Evolutionary conservation across 2,113 vertebrate genomes (phyloP).

Genomic region (Formicarius rufipectus): DNA sequence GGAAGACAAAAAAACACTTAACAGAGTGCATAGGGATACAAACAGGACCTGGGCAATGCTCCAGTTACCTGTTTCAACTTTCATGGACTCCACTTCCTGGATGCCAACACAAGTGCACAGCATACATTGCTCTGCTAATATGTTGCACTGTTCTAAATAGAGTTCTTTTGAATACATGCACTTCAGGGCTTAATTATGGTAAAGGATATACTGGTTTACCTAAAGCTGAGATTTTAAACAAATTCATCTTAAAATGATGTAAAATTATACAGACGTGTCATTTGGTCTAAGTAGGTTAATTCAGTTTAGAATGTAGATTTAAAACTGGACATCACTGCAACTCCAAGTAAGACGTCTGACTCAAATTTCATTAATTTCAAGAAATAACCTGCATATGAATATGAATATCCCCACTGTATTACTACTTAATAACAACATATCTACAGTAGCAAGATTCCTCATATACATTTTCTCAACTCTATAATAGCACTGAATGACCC

Average conservation of each 20-base stretch:
- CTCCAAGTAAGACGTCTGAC: neutral
- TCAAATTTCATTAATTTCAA: neutral
- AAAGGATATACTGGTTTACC: neutral
- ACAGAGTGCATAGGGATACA: rapidly evolving
- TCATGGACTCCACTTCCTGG: neutral
- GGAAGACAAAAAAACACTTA: too few relatives aligned
- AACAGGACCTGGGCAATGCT: neutral
- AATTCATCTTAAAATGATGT: neutral
- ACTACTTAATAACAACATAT: neutral
- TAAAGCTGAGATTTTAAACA: neutral
- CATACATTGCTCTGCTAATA: neutral
- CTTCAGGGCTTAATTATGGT: neutral
- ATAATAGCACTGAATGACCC: neutral
- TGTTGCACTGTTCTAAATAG: neutral
- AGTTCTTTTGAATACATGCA: neutral
- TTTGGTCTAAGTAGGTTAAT: neutral
- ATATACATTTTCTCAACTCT: neutral
- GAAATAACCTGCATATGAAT: neutral
- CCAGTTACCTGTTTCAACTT: neutral
- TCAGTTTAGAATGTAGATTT: neutral
- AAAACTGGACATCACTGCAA: neutral
- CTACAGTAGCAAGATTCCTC: neutral
- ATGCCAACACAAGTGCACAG: neutral
- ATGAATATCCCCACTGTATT: neutral
- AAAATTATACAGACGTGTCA: neutral